phyloP scores from a whole-genome alignment of 2,113 vertebrate genomes.

The Cichladusa arquata region DNA sequence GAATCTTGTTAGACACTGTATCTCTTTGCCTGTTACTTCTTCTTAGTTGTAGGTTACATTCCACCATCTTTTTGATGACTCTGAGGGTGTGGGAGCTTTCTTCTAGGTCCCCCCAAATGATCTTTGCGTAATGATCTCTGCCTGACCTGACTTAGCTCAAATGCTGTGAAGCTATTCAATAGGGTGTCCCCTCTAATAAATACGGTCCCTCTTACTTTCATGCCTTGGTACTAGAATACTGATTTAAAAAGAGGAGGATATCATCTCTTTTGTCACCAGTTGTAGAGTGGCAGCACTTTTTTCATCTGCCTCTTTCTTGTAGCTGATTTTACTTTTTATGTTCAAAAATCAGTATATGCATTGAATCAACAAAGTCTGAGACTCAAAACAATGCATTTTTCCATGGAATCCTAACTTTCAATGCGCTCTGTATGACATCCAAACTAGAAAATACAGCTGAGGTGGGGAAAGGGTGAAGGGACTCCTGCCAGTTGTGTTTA shows the following conservation, averaged over 20 bases:
- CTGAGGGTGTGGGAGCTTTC: not conserved
- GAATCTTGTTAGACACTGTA: not conserved
- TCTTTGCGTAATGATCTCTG: not conserved
- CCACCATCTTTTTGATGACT: not conserved
- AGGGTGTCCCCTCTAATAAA: not conserved
- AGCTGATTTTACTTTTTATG: not conserved
- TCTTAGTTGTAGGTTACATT: not conserved
- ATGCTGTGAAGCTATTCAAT: not conserved
- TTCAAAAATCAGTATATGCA: not conserved
- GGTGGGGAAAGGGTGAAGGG: not conserved
- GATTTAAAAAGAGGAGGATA: not conserved
- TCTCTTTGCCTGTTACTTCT: not conserved
- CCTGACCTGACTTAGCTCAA: not conserved
- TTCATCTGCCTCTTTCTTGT: not conserved
- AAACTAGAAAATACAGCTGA: slow-evolving; percentile 28
- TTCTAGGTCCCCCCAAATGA: not conserved
- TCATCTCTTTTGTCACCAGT: not conserved
- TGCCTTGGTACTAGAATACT: not conserved
- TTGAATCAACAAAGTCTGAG: not conserved
- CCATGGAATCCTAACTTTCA: slow-evolving; percentile 44
- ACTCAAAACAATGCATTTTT: slow-evolving; percentile 11
- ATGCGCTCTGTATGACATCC: not conserved
- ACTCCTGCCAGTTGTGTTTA: not conserved
- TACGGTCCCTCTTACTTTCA: not conserved
- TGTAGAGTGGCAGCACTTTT: not conserved